Evolutionary conservation across 1,140 invertebrate genomes (phyloP).

Genomic region (Telenomus remus): DNA sequence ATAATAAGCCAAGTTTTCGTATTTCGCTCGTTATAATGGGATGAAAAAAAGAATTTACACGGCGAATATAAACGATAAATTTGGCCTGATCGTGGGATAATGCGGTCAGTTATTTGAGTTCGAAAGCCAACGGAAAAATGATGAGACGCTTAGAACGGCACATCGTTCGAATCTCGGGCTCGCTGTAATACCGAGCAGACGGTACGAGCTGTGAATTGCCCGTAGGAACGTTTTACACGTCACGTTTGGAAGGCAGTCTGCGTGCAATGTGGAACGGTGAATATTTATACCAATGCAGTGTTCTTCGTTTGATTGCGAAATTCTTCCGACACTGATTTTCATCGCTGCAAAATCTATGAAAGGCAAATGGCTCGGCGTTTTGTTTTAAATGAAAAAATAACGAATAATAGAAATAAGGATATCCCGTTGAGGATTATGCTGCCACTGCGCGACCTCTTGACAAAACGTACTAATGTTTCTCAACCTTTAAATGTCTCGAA

Average conservation of each 20-base stretch:
- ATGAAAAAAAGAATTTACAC: not conserved
- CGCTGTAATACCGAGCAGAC: not conserved
- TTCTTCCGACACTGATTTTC: not conserved
- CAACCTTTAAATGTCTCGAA: slow-evolving; percentile 3
- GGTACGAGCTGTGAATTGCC: slow-evolving; percentile 20
- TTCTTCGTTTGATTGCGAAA: slow-evolving; percentile 1
- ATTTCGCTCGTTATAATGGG: no score
- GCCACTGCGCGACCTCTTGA: not conserved
- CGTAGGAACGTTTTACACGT: slow-evolving; percentile 33
- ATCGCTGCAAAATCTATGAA: not conserved
- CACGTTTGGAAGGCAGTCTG: slow-evolving; percentile 22
- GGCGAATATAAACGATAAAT: slow-evolving; percentile 5
- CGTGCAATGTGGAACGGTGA: not conserved
- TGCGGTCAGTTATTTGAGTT: slow-evolving; percentile 14
- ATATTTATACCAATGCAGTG: slow-evolving; percentile 10
- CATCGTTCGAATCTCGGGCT: no score
- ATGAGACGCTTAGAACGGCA: slow-evolving; percentile 7
- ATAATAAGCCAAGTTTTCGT: no score
- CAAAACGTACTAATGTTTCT: not conserved
- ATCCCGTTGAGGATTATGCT: slow-evolving; percentile 9
- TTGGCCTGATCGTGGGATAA: not conserved
- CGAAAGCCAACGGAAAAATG: slow-evolving; percentile 13
- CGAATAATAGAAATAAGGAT: slow-evolving; percentile 1
- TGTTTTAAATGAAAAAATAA: not conserved
- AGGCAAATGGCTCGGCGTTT: not conserved